A percentile compares a stretch with the other conserved stretches of the same genome.
Conservation (phyloP, 2,888 invertebrate species). For the Lydus trimaculatus region DNA sequence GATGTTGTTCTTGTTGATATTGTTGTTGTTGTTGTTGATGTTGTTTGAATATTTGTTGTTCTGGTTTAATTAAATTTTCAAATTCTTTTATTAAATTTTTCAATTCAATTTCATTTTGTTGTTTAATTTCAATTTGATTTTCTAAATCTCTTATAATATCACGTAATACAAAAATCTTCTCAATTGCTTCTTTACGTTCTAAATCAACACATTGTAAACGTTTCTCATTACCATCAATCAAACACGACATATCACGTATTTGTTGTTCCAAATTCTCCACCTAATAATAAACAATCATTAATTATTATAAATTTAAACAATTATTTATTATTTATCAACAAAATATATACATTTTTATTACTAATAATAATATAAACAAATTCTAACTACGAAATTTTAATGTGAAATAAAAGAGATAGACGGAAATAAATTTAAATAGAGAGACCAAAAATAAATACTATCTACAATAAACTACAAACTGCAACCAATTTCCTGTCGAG, state of each 20-base stretch:
- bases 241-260: conserved; percentile 72
- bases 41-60: conserved; percentile 60
- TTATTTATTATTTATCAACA: background rate
- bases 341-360: background rate
- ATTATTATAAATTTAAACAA: too few relatives aligned
- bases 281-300: conserved; percentile 58
- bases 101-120: conserved; percentile 68
- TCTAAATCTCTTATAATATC: conserved; percentile 83
- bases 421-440: background rate
- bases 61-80: conserved; percentile 57
- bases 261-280: conserved; percentile 82
- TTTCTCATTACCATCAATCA: conserved; percentile 68
- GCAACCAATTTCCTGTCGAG: conserved; percentile 4
- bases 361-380: background rate
- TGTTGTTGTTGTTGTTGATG: conserved; percentile 53
- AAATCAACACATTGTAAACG: conserved; percentile 72
- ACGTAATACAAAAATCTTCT: conserved; percentile 75
- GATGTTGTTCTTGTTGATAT: conserved; percentile 60
- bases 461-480: background rate
- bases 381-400: background rate
- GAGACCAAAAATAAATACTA: conserved; percentile 2
- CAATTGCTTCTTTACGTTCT: conserved; percentile 77
- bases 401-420: background rate
- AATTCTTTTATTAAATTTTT: conserved; percentile 63
- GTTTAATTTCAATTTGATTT: conserved; percentile 74